Base-by-base conservation (phyloP, 2,888 invertebrate species). In the Furcula furcula region DNA sequence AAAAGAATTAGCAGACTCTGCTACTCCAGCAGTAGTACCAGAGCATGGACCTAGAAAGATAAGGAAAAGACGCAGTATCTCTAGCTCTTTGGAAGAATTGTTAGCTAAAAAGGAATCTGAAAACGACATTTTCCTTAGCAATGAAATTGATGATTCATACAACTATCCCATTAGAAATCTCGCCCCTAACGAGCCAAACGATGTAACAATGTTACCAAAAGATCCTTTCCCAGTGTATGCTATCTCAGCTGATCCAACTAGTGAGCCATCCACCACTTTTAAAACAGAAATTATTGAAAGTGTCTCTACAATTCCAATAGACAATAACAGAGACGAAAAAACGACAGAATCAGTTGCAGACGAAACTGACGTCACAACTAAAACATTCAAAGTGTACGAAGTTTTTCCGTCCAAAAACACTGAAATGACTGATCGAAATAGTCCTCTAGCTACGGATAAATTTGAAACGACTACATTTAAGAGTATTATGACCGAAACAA, bases 11-110 rank as follows among this genome's bases (percentile, higher is more conserved):
- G 65, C 73, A 22, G 89, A 90, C 36, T 77, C 88, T 16, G 89
- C 79, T 1, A 91, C 91, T 1, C 91, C 92, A 0, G 91, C 89
- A 3, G 87, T 91, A 3, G 92, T 92, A 3, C 92, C 92, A 0
- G 92, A 92, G 71, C 92, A 92, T 65, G 92, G 92, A 1, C 93
- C 92, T 0, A 77, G 92, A 55, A 89, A 85, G 36, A 47, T 89
- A 9, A 75, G 80, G 32, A 76, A 65, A 36, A 74, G 46, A 46
- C 74, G 86, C 22, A 77, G 76, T 39, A 72, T 87, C 29, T 69
- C 75, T 7, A 75, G 70, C 6, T 78, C 80, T 7, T 62, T 89
- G 18, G 88, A 88, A 65, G 85, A 88, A 41, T 63, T 88, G 15
- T 48, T 89, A 45, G 75, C 68, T 32, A 75, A 77, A 10, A 80